These are phyloP conservation scores for Pituophis catenifer DNA, from an alignment of 2,113 vertebrate species.

Conservation along the genomic window DNA sequence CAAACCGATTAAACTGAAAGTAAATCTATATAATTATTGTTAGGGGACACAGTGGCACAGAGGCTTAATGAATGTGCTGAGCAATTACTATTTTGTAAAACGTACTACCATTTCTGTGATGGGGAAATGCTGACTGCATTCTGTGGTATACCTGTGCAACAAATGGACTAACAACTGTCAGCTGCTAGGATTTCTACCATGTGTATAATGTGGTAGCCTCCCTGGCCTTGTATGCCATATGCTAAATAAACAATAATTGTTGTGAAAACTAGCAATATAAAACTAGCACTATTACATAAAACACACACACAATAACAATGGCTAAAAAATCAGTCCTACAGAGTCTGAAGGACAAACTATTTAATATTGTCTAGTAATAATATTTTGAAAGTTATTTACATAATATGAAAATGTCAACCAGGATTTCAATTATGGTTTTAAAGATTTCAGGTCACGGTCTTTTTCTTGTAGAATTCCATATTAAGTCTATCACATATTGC, in stretches of 20 bases:
- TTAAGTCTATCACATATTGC: slow-evolving; percentile 13
- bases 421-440: not conserved
- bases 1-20: not conserved
- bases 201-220: not conserved
- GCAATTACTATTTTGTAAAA: too few species aligned
- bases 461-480: slow-evolving; percentile 2
- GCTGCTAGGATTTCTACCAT: not conserved
- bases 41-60: not conserved
- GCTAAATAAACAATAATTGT: not conserved
- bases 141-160: not conserved
- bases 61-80: not conserved
- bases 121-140: not conserved
- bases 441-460: slow-evolving; percentile 6
- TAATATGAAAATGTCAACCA: slow-evolving; percentile 16
- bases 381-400: not conserved
- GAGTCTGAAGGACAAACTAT: not conserved
- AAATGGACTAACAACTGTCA: not conserved
- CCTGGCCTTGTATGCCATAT: not conserved
- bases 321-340: not conserved
- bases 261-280: not conserved
- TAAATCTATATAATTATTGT: not conserved
- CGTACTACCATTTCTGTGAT: not conserved
- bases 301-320: not conserved
- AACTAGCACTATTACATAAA: not conserved
- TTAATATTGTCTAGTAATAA: slow-evolving; percentile 3